A percentile compares a stretch with the other conserved stretches of the same genome.
phyloP scores from a whole-genome alignment of 2,888 invertebrate genomes.

The Aproaerema taeniolella region DNA sequence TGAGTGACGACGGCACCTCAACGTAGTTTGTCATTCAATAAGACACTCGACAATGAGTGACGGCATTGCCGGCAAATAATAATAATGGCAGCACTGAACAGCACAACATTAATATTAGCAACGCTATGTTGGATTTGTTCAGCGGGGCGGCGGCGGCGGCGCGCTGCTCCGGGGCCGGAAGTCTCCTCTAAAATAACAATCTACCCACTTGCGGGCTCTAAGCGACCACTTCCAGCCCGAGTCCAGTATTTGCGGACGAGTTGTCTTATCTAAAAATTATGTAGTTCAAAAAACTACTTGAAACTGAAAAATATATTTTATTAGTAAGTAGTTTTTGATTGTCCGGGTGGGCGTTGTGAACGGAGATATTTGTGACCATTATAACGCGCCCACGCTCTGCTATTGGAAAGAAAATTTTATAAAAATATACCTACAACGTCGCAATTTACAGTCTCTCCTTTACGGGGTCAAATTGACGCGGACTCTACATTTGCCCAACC shows the following conservation, averaged over 20 bases:
- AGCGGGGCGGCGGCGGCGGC: too few relatives aligned
- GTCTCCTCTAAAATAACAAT: constrained; percentile 34
- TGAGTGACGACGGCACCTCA: too few relatives aligned
- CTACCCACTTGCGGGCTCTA: constrained; percentile 26
- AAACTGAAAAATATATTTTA: constrained; percentile 41
- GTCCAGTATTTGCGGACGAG: constrained; percentile 8
- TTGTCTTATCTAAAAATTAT: neutral
- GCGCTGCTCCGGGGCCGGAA: constrained; percentile 26
- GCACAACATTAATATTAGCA: constrained; percentile 26
- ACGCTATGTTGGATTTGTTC: constrained; percentile 24
- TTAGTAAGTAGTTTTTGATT: constrained; percentile 54
- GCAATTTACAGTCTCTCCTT: constrained; percentile 44
- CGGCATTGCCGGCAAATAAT: constrained; percentile 12
- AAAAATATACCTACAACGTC: constrained; percentile 57
- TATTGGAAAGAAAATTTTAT: constrained; percentile 66
- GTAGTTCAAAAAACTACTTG: constrained; percentile 1
- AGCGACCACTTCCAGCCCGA: constrained; percentile 22
- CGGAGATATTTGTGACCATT: constrained; percentile 66
- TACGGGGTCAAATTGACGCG: constrained; percentile 50
- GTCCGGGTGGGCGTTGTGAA: constrained; percentile 54
- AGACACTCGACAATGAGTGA: too few relatives aligned
- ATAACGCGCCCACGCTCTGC: constrained; percentile 61
- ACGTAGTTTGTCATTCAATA: too few relatives aligned
- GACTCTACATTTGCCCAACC: too few relatives aligned
- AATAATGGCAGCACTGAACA: constrained; percentile 13